Evolutionary conservation across 2,113 vertebrate genomes (phyloP), one percentile per base, ranked within the genome.

Genomic region (Eulemur rufifrons): DNA sequence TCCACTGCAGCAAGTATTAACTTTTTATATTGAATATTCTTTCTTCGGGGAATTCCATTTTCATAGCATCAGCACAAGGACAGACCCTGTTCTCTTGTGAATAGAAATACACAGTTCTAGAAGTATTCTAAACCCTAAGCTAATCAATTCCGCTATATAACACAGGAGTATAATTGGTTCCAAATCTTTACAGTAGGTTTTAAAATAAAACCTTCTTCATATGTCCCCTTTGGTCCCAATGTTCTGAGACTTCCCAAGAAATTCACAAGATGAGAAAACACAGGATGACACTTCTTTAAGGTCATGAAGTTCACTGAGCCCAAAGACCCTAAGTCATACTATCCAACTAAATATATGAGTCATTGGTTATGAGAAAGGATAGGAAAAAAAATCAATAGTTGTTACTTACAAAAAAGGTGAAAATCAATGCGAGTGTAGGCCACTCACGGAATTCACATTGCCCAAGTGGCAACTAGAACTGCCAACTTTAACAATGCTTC

Each of bases 121-220:
- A 94, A 85, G 59, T 63, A 61, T 1, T n/a, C n/a, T 83, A 84
- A 94, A 37, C 23, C 45, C 63, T 52, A 96, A 76, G 59, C 64
- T 76, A 52, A 92, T 84, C 4, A 15, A 69, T 3, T 71, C 23
- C 11, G 86, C 32, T 86, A 69, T n/a, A 66, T 93, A 96, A 69
- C 17, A 86, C 37, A 61, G 8, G 68, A 82, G 11, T 45, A 66
- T 61, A 88, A 39, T 71, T 59, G 27, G 54, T 74, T 91, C 37
- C 32, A 90, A 95, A 96, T 92, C 63, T 92, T 56, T 56, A 76
- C 3, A 91, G 64, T 71, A 87, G 82, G 21, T 68, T 86, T 86
- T 66, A 71, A 95, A 87, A 91, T 71, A 82, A 86, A 97, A 61
- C 27, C 59, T 86, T 88, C 42, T 84, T 82, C 39, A 84, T 29